Conservation (phyloP, 2,113 vertebrate genomes). For the Triplophysa tibetana region DNA sequence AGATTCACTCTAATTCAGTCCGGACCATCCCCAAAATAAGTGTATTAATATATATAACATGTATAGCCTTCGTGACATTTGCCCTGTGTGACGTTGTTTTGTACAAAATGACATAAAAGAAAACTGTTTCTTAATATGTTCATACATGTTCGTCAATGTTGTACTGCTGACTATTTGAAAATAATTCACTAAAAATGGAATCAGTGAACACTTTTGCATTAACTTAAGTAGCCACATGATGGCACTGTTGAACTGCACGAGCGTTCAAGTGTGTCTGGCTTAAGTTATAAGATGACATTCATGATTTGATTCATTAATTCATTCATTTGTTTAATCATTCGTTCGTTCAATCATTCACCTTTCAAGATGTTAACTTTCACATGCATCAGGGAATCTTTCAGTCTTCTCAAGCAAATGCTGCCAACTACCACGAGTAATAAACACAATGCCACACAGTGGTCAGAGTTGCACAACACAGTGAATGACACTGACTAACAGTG, state of each 20-base stretch:
- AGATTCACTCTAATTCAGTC: no score
- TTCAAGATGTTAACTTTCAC: slow-evolving; percentile 7
- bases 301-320: background rate
- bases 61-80: no score
- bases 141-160: no score
- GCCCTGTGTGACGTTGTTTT: no score
- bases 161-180: background rate
- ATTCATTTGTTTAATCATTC: background rate
- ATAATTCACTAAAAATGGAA: background rate
- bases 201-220: background rate
- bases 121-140: no score
- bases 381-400: background rate
- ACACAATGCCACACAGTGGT: slow-evolving; percentile 43
- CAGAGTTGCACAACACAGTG: slow-evolving; percentile 35
- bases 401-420: background rate
- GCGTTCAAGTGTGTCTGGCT: background rate
- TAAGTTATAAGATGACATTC: background rate
- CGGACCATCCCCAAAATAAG: no score
- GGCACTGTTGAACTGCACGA: slow-evolving; percentile 46
- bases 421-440: background rate
- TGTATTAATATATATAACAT: no score
- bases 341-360: background rate
- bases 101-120: no score
- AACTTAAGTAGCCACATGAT: slow-evolving; percentile 24
- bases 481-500: background rate